Evolutionary conservation across 2,113 vertebrate species (phyloP).

Genomic region (Desmodus rotundus): DNA sequence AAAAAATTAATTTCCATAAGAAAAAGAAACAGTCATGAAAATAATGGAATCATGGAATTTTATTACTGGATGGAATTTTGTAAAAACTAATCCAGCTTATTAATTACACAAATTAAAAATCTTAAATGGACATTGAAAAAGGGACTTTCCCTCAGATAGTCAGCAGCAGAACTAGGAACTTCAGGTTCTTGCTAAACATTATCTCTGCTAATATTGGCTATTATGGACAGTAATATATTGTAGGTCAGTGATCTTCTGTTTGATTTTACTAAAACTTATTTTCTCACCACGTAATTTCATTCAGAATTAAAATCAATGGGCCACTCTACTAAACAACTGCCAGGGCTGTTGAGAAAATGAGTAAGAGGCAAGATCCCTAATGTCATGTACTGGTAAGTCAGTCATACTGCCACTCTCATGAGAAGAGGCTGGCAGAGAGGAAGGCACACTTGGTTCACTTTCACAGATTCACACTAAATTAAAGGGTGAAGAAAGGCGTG

Average conservation of each 20-base stretch:
- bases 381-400: background rate
- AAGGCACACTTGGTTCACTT: background rate
- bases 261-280: background rate
- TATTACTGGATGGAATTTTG: background rate
- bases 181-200: background rate
- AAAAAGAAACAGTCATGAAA: slow-evolving; percentile 19
- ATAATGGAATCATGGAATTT: background rate
- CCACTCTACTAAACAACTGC: background rate
- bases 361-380: background rate
- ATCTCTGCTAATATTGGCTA: background rate
- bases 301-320: background rate
- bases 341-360: background rate
- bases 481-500: background rate
- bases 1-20: background rate
- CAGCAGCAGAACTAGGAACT: background rate
- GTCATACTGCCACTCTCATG: background rate
- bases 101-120: slow-evolving; percentile 16
- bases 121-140: background rate
- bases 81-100: background rate
- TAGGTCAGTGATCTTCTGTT: background rate
- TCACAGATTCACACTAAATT: background rate
- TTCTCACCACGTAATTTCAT: slow-evolving; percentile 2
- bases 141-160: background rate
- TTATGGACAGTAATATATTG: background rate
- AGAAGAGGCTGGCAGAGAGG: background rate